A percentile compares a stretch with the other conserved stretches of the same genome.
Evolutionary conservation across 2,888 invertebrate species (phyloP).

Genomic region (Glaucopsyche alexis): DNA sequence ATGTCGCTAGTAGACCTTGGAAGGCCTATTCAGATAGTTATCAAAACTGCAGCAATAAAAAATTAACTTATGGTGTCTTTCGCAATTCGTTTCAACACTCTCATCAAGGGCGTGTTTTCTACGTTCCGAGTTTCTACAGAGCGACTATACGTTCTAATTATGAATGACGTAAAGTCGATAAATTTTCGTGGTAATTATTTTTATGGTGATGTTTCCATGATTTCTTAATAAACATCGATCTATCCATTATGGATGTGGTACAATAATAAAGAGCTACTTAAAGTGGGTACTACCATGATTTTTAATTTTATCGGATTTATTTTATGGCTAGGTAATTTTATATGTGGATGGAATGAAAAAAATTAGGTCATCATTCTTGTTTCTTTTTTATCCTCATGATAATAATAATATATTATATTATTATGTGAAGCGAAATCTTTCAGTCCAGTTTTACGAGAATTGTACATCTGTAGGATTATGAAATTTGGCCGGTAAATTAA

Average conservation of each 20-base stretch:
- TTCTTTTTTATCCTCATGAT: too few species aligned
- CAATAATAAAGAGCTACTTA: not conserved
- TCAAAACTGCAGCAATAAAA: too few species aligned
- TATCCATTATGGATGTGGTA: not conserved
- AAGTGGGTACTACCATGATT: not conserved
- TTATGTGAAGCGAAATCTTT: too few species aligned
- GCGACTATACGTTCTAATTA: not conserved
- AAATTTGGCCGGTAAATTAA: too few species aligned
- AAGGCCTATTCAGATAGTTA: too few species aligned
- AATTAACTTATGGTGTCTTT: not conserved
- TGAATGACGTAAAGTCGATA: not conserved
- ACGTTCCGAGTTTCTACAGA: not conserved
- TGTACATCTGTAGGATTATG: too few species aligned
- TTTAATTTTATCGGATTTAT: not conserved
- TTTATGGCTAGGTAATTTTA: not conserved
- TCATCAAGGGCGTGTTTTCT: not conserved
- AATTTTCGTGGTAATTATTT: not conserved
- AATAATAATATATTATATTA: too few species aligned
- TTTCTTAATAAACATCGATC: not conserved
- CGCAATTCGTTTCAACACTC: constrained; percentile 1
- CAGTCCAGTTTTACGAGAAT: too few species aligned
- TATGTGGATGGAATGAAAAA: too few species aligned
- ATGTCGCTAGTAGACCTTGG: too few species aligned
- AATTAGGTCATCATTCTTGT: too few species aligned
- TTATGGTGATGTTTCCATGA: not conserved